Conservation (phyloP, 2,113 vertebrate genomes). For the Lucifuga dentata region DNA sequence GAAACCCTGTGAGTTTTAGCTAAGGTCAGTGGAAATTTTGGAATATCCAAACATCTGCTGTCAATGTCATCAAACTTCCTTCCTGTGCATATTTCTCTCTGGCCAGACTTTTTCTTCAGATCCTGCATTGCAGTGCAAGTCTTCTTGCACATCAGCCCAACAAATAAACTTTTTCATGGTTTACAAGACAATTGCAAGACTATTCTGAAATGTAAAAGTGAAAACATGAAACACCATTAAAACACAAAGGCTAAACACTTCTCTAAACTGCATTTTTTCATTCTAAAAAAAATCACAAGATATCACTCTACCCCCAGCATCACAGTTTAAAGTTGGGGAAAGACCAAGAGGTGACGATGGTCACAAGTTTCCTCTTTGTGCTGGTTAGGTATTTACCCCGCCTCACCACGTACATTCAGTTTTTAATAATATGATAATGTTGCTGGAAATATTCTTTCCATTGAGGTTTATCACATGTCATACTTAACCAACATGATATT, state of each 20-base stretch:
- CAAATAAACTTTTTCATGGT: neutral
- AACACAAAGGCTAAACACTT: neutral
- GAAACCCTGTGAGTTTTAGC: neutral
- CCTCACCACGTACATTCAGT: neutral
- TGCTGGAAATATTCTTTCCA: no score
- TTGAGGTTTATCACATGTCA: neutral
- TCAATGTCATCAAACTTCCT: conserved; percentile 39
- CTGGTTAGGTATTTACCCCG: conserved; percentile 23
- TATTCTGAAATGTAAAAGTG: neutral
- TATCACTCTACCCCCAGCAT: neutral
- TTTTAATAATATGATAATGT: no score
- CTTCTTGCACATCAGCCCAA: neutral
- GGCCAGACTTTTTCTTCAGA: no score
- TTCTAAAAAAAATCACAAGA: neutral
- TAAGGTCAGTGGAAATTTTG: conserved; percentile 14
- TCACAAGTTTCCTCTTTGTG: neutral
- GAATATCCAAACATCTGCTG: conserved; percentile 16
- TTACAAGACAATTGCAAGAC: no score
- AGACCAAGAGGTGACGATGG: neutral
- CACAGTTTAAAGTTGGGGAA: neutral
- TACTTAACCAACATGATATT: neutral
- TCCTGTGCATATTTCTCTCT: no score
- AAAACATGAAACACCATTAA: neutral
- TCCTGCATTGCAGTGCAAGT: no score
- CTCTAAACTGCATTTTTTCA: neutral